Evolutionary conservation across 2,113 vertebrate genomes (phyloP), one percentile per base, ranked within the genome.

Genomic region (Dunckerocampus dactyliophorus): DNA sequence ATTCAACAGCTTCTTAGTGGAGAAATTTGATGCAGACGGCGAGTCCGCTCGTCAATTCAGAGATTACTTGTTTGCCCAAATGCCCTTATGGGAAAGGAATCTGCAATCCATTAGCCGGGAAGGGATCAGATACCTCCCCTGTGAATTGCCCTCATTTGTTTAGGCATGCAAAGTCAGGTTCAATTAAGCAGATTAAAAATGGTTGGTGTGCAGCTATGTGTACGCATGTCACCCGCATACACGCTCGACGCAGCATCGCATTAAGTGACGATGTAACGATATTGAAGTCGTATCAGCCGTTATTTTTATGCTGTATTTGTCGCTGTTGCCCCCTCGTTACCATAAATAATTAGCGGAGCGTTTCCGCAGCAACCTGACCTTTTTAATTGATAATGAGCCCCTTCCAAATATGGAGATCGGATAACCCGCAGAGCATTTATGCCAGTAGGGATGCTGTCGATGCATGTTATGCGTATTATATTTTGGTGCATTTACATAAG

Each of bases 51-150:
- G 81, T 87, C 82, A 85, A 88, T 91, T 74, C 81, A 72, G 76
- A 90, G 89, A 92, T 91, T 87, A 91, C 83, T 78, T 89, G 88
- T 91, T 91, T 90, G 81, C 85, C 79, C 87, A 85, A 82, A 86
- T 73, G 83, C 78, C 72, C 82, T 77, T 63, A 78, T 76, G 79
- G 80, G 84, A 84, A 83, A 85, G 84, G 85, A 89, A 90, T 90
- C 84, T 87, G 80, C 85, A 90, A 85, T 90, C 87, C 84, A 90
- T 89, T 90, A 89, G 80, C 75, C 42, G 60, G 82, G 74, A 75
- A 78, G 81, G 81, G 87, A 89, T 91, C 86, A 80, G 80, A 82
- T 88, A 82, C 76, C 85, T 43, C 39, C 82, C 85, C 77, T 81
- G 83, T 87, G 79, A 88, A 86, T 91, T 88, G 87, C n/a, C 81